Percentiles rank a stretch among this genome's conserved stretches.
phyloP scores from a whole-genome alignment of 2,888 invertebrate genomes.

The Thymelicus sylvestris region DNA sequence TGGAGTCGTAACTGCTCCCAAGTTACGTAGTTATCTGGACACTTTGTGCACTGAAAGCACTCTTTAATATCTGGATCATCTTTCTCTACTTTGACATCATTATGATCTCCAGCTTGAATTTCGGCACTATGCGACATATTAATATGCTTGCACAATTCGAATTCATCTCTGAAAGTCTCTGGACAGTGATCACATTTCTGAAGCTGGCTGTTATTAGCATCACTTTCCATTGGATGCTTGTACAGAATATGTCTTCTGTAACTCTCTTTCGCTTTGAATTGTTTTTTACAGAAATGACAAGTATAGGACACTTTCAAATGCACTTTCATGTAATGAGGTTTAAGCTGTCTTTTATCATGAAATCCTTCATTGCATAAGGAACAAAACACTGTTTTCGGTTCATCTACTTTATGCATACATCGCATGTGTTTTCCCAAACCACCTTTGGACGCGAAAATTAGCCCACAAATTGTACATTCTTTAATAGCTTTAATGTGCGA shows the following conservation, averaged over 20 bases:
- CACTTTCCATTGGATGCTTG: constrained; percentile 59
- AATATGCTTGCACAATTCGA: constrained; percentile 70
- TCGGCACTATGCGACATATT: constrained; percentile 54
- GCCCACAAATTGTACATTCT: constrained; percentile 71
- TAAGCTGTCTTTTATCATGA: constrained; percentile 67
- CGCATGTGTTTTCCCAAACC: constrained; percentile 72
- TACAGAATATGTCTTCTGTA: constrained; percentile 67
- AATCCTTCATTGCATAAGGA: constrained; percentile 72
- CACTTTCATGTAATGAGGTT: constrained; percentile 69
- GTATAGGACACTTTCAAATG: constrained; percentile 74
- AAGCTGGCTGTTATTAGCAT: constrained; percentile 44
- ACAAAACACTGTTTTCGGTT: constrained; percentile 69
- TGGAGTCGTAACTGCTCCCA: constrained; percentile 68
- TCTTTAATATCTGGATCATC: constrained; percentile 62
- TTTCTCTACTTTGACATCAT: constrained; percentile 55
- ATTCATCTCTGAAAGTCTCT: constrained; percentile 67
- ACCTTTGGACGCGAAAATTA: constrained; percentile 71
- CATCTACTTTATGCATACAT: constrained; percentile 69
- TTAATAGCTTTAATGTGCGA: constrained; percentile 66
- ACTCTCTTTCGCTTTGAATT: constrained; percentile 73
- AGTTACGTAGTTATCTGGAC: constrained; percentile 57
- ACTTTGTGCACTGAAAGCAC: constrained; percentile 70
- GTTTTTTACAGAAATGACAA: constrained; percentile 67
- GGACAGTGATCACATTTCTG: constrained; percentile 71
- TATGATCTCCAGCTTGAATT: constrained; percentile 40